A percentile compares a stretch with the other conserved stretches of the same genome.
Evolutionary conservation across 2,888 invertebrate genomes (phyloP).

Genomic region (Charanyca ferruginea): DNA sequence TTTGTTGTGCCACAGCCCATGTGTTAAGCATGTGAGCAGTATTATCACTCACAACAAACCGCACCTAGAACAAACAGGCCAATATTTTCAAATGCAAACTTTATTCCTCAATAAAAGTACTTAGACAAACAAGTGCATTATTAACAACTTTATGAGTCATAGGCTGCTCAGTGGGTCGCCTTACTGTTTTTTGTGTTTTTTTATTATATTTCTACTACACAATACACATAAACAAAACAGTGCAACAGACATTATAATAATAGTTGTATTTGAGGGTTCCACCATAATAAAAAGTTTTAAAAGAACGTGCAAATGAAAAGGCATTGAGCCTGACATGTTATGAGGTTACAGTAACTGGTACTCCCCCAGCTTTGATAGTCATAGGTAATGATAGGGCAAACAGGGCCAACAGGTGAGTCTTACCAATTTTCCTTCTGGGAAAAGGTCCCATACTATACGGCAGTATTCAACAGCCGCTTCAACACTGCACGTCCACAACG

Average conservation of each 20-base stretch:
- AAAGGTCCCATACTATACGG: constrained; percentile 99
- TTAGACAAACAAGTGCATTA: no score
- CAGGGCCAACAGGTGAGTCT: constrained; percentile 59
- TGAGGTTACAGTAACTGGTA: not conserved
- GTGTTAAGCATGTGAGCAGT: constrained; percentile 96
- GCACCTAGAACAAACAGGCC: constrained; percentile 90
- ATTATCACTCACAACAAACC: constrained; percentile 97
- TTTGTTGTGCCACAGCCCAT: constrained; percentile 96
- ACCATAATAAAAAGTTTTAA: no score
- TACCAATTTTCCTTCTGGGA: constrained; percentile 97
- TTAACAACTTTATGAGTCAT: no score
- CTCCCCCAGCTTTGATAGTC: not conserved
- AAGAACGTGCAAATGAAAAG: not conserved
- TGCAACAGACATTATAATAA: no score
- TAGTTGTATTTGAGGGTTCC: no score
- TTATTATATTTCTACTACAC: no score
- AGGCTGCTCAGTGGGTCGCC: no score
- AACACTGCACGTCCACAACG: constrained; percentile 98
- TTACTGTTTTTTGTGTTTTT: no score
- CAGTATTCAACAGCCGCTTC: constrained; percentile 99
- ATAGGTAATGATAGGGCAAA: no score
- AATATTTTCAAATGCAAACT: no score
- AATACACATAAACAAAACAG: no score
- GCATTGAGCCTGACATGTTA: not conserved
- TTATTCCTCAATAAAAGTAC: no score